These are phyloP conservation scores for Suillia variegata DNA, from an alignment of 2,888 invertebrate genomes.

Conservation along the genomic window DNA sequence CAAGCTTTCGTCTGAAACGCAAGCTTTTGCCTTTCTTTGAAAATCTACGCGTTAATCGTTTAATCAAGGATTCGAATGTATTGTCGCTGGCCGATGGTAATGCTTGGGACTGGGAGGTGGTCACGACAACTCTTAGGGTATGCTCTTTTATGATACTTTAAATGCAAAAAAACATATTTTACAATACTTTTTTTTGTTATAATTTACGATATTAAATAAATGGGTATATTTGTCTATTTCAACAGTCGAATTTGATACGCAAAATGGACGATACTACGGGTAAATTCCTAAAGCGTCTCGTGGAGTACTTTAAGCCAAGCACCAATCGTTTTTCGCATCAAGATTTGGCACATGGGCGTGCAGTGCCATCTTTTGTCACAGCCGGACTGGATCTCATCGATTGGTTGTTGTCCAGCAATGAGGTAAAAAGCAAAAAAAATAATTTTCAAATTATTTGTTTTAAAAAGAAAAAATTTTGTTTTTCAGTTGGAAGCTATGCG, in stretches of 20 bases:
- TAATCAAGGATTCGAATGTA: conserved; percentile 82
- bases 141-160: conserved; percentile 25
- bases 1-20: conserved; percentile 56
- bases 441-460: background rate
- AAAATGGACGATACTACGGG: conserved; percentile 71
- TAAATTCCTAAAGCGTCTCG: conserved; percentile 75
- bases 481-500: conserved; percentile 73
- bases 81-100: conserved; percentile 78
- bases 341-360: conserved; percentile 66
- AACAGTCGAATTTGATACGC: conserved; percentile 63
- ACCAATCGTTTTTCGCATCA: conserved; percentile 86
- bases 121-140: conserved; percentile 81
- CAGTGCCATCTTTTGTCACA: conserved; percentile 55
- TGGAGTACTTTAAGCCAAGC: conserved; percentile 86
- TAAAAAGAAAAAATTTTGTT: conserved; percentile 10
- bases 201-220: background rate
- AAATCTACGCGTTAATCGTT: conserved; percentile 67
- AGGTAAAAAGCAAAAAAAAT: too few relatives aligned
- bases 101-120: conserved; percentile 93
- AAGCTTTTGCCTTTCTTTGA: conserved; percentile 66
- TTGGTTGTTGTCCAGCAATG: conserved; percentile 53
- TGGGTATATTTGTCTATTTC: conserved; percentile 7
- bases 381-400: conserved; percentile 60
- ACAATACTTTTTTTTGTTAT: background rate
- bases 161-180: background rate